These are phyloP conservation scores for Pygoscelis antarcticus DNA, from an alignment of 2,113 vertebrate genomes.

Conservation along the genomic window DNA sequence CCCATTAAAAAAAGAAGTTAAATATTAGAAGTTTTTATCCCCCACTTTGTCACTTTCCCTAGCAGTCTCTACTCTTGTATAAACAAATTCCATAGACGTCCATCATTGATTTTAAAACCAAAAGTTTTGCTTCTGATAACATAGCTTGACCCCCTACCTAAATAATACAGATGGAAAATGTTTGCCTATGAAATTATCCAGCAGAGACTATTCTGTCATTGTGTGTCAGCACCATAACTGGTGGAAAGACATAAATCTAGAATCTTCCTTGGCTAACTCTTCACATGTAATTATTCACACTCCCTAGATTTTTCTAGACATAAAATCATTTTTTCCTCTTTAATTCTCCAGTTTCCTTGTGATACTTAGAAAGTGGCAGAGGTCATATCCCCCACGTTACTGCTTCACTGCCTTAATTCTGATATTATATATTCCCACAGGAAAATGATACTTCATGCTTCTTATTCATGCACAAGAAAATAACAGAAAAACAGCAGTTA, in stretches of 20 bases:
- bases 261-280: neutral
- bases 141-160: neutral
- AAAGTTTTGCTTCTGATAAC: neutral
- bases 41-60: neutral
- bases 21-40: neutral
- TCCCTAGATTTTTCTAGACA: neutral
- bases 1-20: neutral
- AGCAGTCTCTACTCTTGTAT: neutral
- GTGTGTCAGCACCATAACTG: neutral
- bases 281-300: neutral
- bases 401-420: neutral
- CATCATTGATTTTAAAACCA: neutral
- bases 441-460: neutral
- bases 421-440: neutral
- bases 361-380: neutral
- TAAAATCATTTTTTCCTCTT: neutral
- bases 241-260: neutral
- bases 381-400: neutral
- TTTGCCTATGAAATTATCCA: neutral
- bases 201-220: neutral
- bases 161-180: neutral
- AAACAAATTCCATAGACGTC: neutral
- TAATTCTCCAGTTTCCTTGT: neutral
- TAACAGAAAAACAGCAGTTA: neutral
- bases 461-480: neutral